Base-by-base conservation (phyloP, 2,888 invertebrate species). In the Stegophylla sp. region DNA sequence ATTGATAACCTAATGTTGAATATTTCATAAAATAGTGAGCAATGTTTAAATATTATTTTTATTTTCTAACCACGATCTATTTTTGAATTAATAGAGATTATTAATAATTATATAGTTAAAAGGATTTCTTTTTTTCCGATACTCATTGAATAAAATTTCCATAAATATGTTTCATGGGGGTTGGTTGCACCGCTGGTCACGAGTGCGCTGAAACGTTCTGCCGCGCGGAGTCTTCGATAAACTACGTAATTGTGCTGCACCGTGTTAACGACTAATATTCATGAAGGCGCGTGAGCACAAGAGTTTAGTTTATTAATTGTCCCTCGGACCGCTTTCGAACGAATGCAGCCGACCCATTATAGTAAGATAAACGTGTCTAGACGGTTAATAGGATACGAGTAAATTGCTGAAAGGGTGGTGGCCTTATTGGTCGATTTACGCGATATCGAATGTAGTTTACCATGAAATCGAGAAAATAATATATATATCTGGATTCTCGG, bases 361-460 rank as follows among this genome's bases (percentile, higher is more conserved):
- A 53, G 20, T 17, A 15, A 71, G 41, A 56, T 53, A 71, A 53
- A n/a, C n/a, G n/a, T 56, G 71, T 71, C 53, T 71, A 53, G 41
- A 53, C 51, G 51, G 0, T n/a, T n/a, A n/a, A n/a, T n/a, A n/a
- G 51, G 34, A 34, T n/a, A 51, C 28, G 23, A 20, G 66, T 23
- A 43, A 66, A 66, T 45, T 59, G 59, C n/a, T 43, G 17, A 66
- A 23, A 23, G 48, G 48, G 28, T 5, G 26, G 17, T 69, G 28
- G 48, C n/a, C 51, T 28, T n/a, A 28, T 12, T 28, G 48, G 13
- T 69, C 48, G 69, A 69, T 48, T 51, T 69, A 69, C 48, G n/a
- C n/a, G 28, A 69, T 69, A 28, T 28, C 28, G 48, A 48, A 66
- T 45, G 23, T 45, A 15, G 20, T 20, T 10, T 9, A n/a, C 3